Conservation (phyloP, 2,888 invertebrate genomes). For the Plemyria rubiginata region DNA sequence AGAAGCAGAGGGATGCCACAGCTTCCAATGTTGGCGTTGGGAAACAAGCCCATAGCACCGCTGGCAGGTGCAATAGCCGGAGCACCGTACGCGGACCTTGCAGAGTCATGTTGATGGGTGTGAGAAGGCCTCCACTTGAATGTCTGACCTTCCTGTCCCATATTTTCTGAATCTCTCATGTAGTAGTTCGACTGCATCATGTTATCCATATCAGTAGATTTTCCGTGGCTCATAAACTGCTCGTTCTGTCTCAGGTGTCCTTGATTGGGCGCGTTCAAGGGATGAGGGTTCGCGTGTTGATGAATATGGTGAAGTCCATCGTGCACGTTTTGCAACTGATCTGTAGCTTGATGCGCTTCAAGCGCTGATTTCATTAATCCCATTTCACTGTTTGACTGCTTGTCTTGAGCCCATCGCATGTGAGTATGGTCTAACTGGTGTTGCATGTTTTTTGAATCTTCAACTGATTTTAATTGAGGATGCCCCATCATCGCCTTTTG, state of each 20-base stretch:
- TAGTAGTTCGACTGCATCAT: slow-evolving; percentile 28
- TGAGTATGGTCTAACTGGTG: slow-evolving; percentile 29
- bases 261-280: slow-evolving; percentile 22
- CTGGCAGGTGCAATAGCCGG: slow-evolving; percentile 32
- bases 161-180: slow-evolving; percentile 55
- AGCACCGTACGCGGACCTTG: slow-evolving; percentile 58
- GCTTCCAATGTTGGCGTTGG: slow-evolving; percentile 68
- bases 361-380: slow-evolving; percentile 36
- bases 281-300: slow-evolving; percentile 30
- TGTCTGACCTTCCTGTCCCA: slow-evolving; percentile 48
- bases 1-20: slow-evolving; percentile 74
- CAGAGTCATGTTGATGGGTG: slow-evolving; percentile 47
- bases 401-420: slow-evolving; percentile 38
- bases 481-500: slow-evolving; percentile 29
- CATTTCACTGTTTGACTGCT: slow-evolving; percentile 33
- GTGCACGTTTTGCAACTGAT: slow-evolving; percentile 27
- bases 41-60: slow-evolving; percentile 69
- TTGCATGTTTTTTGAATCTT: slow-evolving; percentile 28
- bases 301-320: slow-evolving; percentile 38
- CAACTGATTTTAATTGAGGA: slow-evolving; percentile 40
- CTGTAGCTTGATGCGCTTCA: slow-evolving; percentile 31
- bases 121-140: slow-evolving; percentile 56
- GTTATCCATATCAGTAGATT: slow-evolving; percentile 53
- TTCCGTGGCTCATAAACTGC: slow-evolving; percentile 47
- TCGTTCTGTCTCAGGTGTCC: slow-evolving; percentile 32